Evolutionary conservation across 2,888 invertebrate genomes (phyloP), one percentile per base, ranked within the genome.

Genomic region (Drosophila tanythrix): DNA sequence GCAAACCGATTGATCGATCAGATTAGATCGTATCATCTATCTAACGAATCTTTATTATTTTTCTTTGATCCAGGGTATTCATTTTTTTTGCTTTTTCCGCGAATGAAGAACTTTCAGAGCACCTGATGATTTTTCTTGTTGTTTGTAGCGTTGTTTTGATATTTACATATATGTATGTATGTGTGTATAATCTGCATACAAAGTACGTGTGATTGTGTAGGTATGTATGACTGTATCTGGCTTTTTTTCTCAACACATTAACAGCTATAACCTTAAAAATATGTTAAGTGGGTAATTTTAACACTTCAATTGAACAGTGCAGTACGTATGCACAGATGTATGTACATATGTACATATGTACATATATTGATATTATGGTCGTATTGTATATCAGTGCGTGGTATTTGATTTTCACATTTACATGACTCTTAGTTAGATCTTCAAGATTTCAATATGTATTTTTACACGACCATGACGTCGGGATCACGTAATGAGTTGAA

Each of bases 241-340:
- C 31, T 4, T 29, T 60, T 57, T 70, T 67, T 78, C 70, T 73
- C 77, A 71, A 57, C 82, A 76, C 87, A 81, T 82, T 81, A 65
- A 88, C 80, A 81, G 75, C 70, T 81, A 78, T 74, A 85, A 77
- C 88, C 89, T 89, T 87, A 85, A 89, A 82, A 80, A 71, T 88
- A 84, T 87, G 89, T 85, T 89, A 85, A 85, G 85, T 85, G 88
- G 89, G 70, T 77, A 87, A 85, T 85, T 89, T 89, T 85, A 85
- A 89, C 85, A 85, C 89, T 89, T 89, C 88, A 88, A 89, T 86
- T 84, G 87, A 86, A 84, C 70, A 81, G 74, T 87, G 82, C 74
- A 75, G 65, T 77, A 71, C 71, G 72, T 66, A 77, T 51, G 50
- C 33, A 69, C 36, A 59, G 31, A 46, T 58, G 18, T 60, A 18